phyloP scores from a whole-genome alignment of 2,797 vertebrate species.

The Notolabrus celidotus region DNA sequence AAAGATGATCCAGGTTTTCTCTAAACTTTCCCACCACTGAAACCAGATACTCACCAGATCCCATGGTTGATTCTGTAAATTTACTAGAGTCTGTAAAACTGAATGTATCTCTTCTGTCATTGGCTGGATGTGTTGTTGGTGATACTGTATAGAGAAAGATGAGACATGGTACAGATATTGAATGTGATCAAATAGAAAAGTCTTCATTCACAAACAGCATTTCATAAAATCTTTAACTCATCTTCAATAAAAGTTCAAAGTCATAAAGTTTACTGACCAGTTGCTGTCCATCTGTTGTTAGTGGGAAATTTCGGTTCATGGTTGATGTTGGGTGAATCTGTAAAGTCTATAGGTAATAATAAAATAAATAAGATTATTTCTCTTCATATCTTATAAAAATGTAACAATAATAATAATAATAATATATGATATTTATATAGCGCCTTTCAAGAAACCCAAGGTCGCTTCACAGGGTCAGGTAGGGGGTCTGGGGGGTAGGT shows the following conservation, averaged over 20 bases:
- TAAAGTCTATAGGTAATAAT: neutral
- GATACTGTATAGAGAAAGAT: constrained; percentile 30
- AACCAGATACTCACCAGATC: constrained; percentile 10
- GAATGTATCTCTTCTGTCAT: neutral
- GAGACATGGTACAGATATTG: neutral
- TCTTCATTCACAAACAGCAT: neutral
- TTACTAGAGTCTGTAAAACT: constrained; percentile 17
- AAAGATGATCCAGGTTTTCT: no score
- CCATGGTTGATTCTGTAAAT: neutral
- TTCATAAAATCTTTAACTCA: neutral
- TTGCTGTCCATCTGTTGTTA: neutral
- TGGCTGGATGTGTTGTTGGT: neutral
- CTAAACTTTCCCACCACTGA: neutral
- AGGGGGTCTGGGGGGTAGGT: no score
- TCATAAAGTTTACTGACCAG: neutral
- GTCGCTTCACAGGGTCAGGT: no score
- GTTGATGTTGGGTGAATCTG: neutral
- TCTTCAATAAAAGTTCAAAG: neutral
- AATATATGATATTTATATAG: no score
- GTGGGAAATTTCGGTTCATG: neutral
- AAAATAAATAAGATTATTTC: neutral
- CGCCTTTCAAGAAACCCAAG: no score
- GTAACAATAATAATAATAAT: no score
- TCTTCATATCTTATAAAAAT: no score
- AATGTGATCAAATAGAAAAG: neutral